phyloP scores from a whole-genome alignment of 2,888 invertebrate species.

The Fragum fragum region DNA sequence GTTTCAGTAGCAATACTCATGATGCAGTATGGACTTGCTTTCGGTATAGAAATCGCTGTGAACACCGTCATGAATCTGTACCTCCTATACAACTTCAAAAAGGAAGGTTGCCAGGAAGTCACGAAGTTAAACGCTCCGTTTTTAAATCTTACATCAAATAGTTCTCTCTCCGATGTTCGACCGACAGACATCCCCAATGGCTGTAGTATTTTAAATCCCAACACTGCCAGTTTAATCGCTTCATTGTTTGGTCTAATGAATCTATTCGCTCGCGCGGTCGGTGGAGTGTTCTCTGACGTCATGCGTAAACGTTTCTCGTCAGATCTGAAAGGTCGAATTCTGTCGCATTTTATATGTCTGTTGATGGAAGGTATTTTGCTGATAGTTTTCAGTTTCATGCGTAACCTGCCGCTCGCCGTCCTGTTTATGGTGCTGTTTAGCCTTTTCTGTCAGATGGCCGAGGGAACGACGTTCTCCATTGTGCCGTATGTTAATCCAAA shows the following conservation, averaged over 20 bases:
- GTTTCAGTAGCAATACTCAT: constrained; percentile 28
- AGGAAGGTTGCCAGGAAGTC: constrained; percentile 21
- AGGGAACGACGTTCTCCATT: constrained; percentile 47
- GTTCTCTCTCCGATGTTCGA: neutral
- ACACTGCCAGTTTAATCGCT: constrained; percentile 39
- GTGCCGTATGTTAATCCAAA: constrained; percentile 21
- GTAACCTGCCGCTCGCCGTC: neutral
- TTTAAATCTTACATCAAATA: neutral
- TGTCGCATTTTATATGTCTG: constrained; percentile 48
- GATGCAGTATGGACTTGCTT: constrained; percentile 46
- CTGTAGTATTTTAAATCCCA: constrained; percentile 39
- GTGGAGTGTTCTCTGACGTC: constrained; percentile 38
- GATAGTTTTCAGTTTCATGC: constrained; percentile 50
- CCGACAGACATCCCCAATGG: neutral
- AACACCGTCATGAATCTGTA: constrained; percentile 50
- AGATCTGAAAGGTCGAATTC: constrained; percentile 28
- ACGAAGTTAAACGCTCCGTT: neutral
- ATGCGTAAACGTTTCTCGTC: constrained; percentile 22
- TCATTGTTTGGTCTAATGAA: constrained; percentile 46
- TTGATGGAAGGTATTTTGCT: constrained; percentile 44
- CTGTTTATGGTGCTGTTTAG: neutral
- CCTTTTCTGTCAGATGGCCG: constrained; percentile 41
- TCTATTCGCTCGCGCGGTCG: constrained; percentile 38
- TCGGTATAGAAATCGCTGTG: constrained; percentile 45
- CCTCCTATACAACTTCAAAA: constrained; percentile 46